These are phyloP conservation scores for Coccyzus lansbergi DNA, from an alignment of 2,797 vertebrate genomes.

Conservation along the genomic window DNA sequence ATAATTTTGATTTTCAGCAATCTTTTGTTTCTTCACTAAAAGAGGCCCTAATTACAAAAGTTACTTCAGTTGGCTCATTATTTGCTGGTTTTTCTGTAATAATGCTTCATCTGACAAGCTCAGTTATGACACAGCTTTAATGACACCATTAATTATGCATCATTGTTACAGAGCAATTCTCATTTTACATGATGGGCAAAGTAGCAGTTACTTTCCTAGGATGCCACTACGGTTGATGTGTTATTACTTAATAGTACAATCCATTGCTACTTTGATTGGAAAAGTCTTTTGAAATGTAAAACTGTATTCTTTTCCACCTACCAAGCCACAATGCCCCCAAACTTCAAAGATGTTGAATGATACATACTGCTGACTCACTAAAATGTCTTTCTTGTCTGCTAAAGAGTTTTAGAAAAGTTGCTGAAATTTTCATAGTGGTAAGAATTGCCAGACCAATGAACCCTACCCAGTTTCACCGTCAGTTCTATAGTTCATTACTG, in stretches of 20 bases:
- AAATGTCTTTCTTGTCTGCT: background rate
- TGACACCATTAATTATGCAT: slow-evolving; percentile 17
- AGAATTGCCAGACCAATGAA: background rate
- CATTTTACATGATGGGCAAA: background rate
- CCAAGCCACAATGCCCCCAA: background rate
- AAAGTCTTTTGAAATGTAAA: slow-evolving; percentile 18
- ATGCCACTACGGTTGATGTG: background rate
- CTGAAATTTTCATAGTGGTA: background rate
- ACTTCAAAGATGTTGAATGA: background rate
- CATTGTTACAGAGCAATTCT: background rate
- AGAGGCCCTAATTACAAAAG: background rate
- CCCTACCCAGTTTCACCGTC: background rate
- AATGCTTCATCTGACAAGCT: background rate
- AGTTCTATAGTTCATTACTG: background rate
- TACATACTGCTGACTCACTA: background rate
- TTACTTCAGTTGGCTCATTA: background rate
- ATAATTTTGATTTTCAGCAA: background rate
- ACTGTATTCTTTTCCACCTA: background rate
- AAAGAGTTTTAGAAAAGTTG: background rate
- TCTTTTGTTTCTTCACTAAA: background rate
- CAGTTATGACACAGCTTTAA: background rate
- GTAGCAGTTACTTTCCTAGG: background rate
- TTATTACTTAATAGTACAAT: slow-evolving; percentile 4
- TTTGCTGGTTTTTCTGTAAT: background rate
- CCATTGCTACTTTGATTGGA: background rate